Percentiles rank a stretch among this genome's conserved stretches.
phyloP scores from a whole-genome alignment of 2,797 vertebrate genomes.

The Oreochromis grahami region DNA sequence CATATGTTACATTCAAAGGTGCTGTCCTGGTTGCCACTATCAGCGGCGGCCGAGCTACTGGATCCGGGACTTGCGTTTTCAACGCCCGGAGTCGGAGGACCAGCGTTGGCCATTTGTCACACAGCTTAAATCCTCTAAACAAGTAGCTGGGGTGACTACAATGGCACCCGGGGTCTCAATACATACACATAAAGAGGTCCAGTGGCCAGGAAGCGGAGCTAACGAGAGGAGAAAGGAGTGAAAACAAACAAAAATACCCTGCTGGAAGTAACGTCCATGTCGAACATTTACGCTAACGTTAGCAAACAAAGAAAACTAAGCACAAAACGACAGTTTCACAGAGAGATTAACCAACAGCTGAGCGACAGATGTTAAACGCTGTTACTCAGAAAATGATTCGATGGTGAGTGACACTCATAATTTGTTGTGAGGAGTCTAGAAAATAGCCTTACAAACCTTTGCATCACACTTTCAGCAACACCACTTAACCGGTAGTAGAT shows the following conservation, averaged over 20 bases:
- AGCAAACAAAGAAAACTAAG: not conserved
- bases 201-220: not conserved
- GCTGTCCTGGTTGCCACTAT: conserved; percentile 86
- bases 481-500: conserved; percentile 3
- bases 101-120: conserved; percentile 72
- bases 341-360: not conserved
- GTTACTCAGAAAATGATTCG: rapidly evolving
- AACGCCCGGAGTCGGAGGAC: conserved; percentile 60
- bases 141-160: not conserved
- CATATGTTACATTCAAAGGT: conserved; percentile 99
- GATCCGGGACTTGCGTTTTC: conserved; percentile 71
- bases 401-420: not conserved
- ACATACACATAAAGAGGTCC: not conserved
- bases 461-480: conserved; percentile 26
- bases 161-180: conserved; percentile 13
- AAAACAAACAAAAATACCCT: not conserved
- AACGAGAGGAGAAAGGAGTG: not conserved
- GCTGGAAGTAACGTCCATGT: not conserved
- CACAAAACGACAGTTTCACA: not conserved
- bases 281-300: conserved; percentile 2
- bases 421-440: not conserved
- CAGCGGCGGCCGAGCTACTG: conserved; percentile 80
- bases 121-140: not conserved
- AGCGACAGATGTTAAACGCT: not conserved
- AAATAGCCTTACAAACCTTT: conserved; percentile 7